These are phyloP conservation scores for Drosophila triauraria DNA, from an alignment of 1,140 invertebrate species.

Conservation along the genomic window DNA sequence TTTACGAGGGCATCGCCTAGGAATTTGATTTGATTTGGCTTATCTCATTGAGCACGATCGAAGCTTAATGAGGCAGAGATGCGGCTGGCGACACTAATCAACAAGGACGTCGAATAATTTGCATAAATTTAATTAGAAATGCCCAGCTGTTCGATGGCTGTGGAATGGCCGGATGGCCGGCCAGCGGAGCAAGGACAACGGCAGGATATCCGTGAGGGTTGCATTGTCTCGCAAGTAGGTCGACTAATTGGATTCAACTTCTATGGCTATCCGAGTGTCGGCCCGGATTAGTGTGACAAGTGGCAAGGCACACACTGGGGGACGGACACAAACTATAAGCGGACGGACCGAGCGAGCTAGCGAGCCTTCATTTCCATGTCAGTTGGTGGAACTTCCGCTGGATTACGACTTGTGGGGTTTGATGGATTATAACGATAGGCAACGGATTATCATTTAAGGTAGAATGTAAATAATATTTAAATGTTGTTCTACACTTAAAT, in stretches of 20 bases:
- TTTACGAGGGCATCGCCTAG: no score
- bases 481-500: background rate
- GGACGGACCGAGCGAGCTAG: background rate
- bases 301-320: background rate
- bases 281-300: slow-evolving; percentile 26
- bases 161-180: slow-evolving; percentile 33
- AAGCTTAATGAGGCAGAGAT: slow-evolving; percentile 27
- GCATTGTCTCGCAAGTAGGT: slow-evolving; percentile 13
- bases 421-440: background rate
- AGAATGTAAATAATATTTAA: background rate
- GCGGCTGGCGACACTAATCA: slow-evolving; percentile 28
- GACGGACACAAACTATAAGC: background rate
- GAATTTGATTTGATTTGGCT: slow-evolving; percentile 8
- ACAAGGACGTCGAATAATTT: slow-evolving; percentile 45
- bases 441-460: background rate
- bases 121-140: slow-evolving; percentile 61
- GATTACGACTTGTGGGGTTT: background rate
- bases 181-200: slow-evolving; percentile 19
- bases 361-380: background rate
- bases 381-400: background rate
- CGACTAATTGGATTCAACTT: slow-evolving; percentile 50
- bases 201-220: slow-evolving; percentile 20
- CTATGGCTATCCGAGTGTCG: slow-evolving; percentile 18
- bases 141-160: slow-evolving; percentile 11
- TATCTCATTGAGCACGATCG: slow-evolving; percentile 57